Evolutionary conservation across 2,797 vertebrate species (phyloP).

Genomic region (Taeniopygia guttata): DNA sequence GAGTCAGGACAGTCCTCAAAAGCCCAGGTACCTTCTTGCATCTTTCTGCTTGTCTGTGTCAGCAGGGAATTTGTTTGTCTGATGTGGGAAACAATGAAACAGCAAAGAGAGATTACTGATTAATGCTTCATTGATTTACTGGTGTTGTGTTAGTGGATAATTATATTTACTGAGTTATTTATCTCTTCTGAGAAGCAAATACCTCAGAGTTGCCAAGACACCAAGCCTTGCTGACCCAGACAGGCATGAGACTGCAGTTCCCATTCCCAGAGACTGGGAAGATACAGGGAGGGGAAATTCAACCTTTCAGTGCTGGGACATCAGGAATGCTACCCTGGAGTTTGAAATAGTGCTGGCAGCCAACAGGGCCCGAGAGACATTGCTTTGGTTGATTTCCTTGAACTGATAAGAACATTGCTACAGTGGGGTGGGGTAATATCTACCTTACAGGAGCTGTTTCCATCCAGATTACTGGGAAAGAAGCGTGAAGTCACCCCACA

Average conservation of each 20-base stretch:
- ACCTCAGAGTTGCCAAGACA: neutral
- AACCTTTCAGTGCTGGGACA: neutral
- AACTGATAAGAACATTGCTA: constrained; percentile 36
- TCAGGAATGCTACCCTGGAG: neutral
- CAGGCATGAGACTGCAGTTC: neutral
- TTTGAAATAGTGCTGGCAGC: neutral
- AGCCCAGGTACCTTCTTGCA: neutral
- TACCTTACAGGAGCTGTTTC: constrained; percentile 89
- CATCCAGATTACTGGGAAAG: constrained; percentile 87
- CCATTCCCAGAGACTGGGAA: neutral
- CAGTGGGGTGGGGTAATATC: constrained; percentile 31
- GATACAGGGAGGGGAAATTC: neutral
- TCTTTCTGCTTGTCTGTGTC: neutral
- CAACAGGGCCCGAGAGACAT: neutral
- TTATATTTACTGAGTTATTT: neutral
- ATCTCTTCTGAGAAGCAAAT: neutral
- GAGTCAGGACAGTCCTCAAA: neutral
- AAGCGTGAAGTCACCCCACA: constrained; percentile 86
- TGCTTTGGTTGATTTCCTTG: constrained; percentile 56
- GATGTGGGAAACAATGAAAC: neutral
- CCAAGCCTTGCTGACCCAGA: neutral
- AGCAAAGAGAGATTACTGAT: neutral
- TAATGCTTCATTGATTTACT: neutral
- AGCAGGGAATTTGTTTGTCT: neutral
- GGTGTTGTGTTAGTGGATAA: neutral